These are phyloP conservation scores for Chaenogobius annularis DNA, from an alignment of 2,113 vertebrate genomes.

Conservation along the genomic window DNA sequence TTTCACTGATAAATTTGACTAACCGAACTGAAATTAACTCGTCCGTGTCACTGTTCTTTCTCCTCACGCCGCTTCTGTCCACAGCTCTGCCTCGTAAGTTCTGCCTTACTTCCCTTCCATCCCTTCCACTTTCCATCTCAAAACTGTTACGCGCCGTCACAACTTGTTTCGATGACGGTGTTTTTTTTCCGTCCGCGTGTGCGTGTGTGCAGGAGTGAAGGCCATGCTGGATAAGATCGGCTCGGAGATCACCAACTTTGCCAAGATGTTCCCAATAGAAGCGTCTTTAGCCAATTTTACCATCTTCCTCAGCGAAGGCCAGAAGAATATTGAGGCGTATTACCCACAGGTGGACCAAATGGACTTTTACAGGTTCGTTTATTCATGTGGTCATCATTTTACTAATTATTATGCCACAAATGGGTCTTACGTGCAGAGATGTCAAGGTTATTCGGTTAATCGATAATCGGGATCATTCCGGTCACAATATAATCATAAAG, in stretches of 20 bases:
- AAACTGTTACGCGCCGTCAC: background rate
- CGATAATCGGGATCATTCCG: too few species aligned
- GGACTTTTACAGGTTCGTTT: constrained; percentile 88
- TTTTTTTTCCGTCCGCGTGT: background rate
- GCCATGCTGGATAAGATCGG: constrained; percentile 82
- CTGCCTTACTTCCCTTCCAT: background rate
- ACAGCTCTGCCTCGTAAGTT: constrained; percentile 77
- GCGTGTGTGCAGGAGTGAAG: constrained; percentile 82
- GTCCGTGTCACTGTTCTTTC: constrained; percentile 14
- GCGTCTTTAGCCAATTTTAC: constrained; percentile 77
- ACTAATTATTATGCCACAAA: background rate
- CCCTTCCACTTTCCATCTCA: background rate
- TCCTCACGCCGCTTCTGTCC: constrained; percentile 31
- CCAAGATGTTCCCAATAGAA: constrained; percentile 80
- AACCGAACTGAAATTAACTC: background rate
- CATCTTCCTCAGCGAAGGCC: constrained; percentile 74
- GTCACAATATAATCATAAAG: too few species aligned
- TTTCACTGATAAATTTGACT: background rate
- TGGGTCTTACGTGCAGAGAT: too few species aligned
- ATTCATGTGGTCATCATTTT: background rate
- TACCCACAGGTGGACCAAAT: constrained; percentile 85
- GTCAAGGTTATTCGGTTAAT: too few species aligned
- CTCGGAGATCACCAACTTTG: constrained; percentile 75
- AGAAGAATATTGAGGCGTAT: constrained; percentile 76
- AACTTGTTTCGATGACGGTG: background rate